These are phyloP conservation scores for Tachina lurida DNA, from an alignment of 2,888 invertebrate species.

Conservation along the genomic window DNA sequence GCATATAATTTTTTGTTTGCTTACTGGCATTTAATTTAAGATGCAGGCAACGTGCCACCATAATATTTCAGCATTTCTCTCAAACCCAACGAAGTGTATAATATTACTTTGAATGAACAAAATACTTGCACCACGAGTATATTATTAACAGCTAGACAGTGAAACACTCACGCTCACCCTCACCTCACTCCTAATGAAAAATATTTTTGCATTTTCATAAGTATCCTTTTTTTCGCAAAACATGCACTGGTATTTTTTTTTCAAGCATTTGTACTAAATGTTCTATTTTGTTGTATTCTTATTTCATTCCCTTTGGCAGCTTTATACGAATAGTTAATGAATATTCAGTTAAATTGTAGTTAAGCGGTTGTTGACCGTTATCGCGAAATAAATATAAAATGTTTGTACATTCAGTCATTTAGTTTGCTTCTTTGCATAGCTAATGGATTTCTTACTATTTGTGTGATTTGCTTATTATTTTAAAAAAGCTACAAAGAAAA, in stretches of 20 bases:
- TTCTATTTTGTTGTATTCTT: slow-evolving; percentile 43
- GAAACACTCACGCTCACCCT: not conserved
- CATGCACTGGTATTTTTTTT: slow-evolving; percentile 13
- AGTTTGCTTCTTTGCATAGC: slow-evolving; percentile 57
- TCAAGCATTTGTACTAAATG: slow-evolving; percentile 21
- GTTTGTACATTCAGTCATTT: slow-evolving; percentile 54
- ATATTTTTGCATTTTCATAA: slow-evolving; percentile 48
- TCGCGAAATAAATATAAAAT: slow-evolving; percentile 61
- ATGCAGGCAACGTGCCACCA: slow-evolving; percentile 68
- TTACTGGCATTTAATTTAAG: slow-evolving; percentile 64
- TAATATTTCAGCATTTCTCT: slow-evolving; percentile 70
- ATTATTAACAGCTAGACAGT: not conserved
- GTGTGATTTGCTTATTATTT: not conserved
- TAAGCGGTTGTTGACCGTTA: slow-evolving; percentile 72
- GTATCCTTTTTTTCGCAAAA: slow-evolving; percentile 22
- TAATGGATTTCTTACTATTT: slow-evolving; percentile 34
- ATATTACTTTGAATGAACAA: slow-evolving; percentile 45
- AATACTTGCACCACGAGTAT: not conserved
- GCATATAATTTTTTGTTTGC: slow-evolving; percentile 42
- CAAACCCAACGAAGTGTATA: slow-evolving; percentile 70
- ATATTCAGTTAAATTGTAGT: slow-evolving; percentile 60
- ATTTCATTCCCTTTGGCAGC: slow-evolving; percentile 37
- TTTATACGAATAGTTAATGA: slow-evolving; percentile 2
- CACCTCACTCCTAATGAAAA: slow-evolving; percentile 35
- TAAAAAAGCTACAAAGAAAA: slow-evolving; percentile 41